Evolutionary conservation across 2,888 invertebrate genomes (phyloP), one percentile per base, ranked within the genome.

Genomic region (Pristionchus mayeri): DNA sequence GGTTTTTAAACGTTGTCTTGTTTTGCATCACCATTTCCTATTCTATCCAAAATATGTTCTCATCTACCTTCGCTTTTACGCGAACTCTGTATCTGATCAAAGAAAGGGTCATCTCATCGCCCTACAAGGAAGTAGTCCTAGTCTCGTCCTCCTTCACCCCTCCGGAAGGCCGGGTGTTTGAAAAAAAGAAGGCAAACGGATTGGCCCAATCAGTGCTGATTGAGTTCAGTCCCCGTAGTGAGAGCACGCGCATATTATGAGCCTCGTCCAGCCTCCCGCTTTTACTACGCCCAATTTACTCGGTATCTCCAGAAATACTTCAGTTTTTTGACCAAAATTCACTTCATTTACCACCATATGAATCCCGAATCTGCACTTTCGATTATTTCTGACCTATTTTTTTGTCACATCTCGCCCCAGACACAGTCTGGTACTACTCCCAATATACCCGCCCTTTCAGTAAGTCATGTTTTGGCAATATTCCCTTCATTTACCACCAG

Each of bases 201-300:
- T 71, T 71, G 40, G n/a, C 0, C 71, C 71, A 71, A 71, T 71
- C 71, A 71, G 71, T 71, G 71, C 40, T 71, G 71, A 71, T 71
- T 71, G 71, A 71, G 71, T 71, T 71, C 71, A 71, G 11, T 9
- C 21, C 52, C 13, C 52, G 52, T 11, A 52, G 52, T 21, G 54
- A 57, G 54, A 24, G 44, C 44, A 13, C 44, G 13, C 24, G 18
- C 9, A 52, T 57, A 57, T 57, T 57, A 57, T 57, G 24, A 57
- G 54, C 54, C 21, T 57, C 21, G 24, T 57, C 54, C 24, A 6
- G 24, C 2, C 11, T 57, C n/a, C n/a, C n/a, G n/a, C n/a, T n/a
- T n/a, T n/a, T n/a, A n/a, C n/a, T n/a, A n/a, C n/a, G n/a, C n/a
- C n/a, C n/a, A n/a, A n/a, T n/a, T n/a, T n/a, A n/a, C n/a, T n/a